These are phyloP conservation scores for Nannobrachium achirus DNA, from an alignment of 2,113 vertebrate genomes.

Conservation along the genomic window DNA sequence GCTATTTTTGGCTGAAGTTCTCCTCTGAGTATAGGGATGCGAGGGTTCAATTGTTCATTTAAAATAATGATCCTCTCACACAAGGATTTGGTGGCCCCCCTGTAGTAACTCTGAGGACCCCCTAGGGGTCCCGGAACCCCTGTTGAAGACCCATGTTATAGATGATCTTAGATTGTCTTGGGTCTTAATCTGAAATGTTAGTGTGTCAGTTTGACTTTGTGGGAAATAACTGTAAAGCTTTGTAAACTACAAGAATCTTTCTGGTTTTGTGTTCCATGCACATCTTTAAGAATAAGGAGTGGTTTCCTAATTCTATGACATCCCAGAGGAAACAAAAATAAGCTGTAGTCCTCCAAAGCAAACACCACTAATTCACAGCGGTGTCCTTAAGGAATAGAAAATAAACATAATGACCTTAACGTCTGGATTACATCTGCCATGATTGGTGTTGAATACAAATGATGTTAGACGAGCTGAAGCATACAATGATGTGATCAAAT, in stretches of 20 bases:
- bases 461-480: neutral
- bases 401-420: constrained; percentile 43
- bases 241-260: neutral
- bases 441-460: constrained; percentile 39
- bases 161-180: too few species aligned
- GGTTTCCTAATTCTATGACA: constrained; percentile 36
- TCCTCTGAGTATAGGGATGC: too few species aligned
- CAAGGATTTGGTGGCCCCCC: too few species aligned
- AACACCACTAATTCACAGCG: constrained; percentile 55
- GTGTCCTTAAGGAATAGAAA: constrained; percentile 52
- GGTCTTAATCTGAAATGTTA: too few species aligned
- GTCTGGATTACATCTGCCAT: constrained; percentile 18
- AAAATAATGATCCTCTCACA: too few species aligned
- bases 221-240: too few species aligned
- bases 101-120: too few species aligned
- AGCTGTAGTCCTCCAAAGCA: constrained; percentile 51
- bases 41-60: too few species aligned
- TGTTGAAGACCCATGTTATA: too few species aligned
- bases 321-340: constrained; percentile 53
- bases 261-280: neutral
- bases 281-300: constrained; percentile 12
- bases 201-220: too few species aligned
- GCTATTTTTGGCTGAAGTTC: too few species aligned
- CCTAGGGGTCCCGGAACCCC: too few species aligned
- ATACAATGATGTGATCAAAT: constrained; percentile 37